phyloP scores from a whole-genome alignment of 2,113 vertebrate genomes.

The Aegypius monachus region DNA sequence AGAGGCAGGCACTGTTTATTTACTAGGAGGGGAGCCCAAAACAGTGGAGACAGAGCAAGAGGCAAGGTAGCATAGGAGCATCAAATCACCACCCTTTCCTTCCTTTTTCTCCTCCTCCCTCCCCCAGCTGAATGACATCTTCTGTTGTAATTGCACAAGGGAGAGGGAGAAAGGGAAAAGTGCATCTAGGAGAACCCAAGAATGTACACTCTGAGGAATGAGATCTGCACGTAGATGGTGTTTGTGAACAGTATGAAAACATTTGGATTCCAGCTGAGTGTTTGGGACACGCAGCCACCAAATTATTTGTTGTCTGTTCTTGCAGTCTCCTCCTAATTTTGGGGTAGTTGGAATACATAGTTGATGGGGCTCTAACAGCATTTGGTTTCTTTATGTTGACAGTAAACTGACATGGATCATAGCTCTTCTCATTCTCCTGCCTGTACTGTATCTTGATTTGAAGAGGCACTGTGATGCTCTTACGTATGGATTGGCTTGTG shows the following conservation, averaged over 20 bases:
- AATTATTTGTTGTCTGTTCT: not conserved
- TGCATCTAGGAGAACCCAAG: not conserved
- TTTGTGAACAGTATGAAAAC: not conserved
- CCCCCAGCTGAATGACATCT: not conserved
- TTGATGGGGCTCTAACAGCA: not conserved
- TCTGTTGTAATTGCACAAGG: not conserved
- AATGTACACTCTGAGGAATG: fast-evolving
- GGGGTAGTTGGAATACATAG: not conserved
- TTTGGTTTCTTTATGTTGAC: not conserved
- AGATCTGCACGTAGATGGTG: fast-evolving
- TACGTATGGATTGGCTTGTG: not conserved
- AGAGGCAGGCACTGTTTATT: not conserved
- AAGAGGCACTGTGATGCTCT: not conserved
- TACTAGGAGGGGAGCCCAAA: not conserved
- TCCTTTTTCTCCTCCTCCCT: not conserved
- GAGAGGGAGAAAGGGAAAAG: not conserved
- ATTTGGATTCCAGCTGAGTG: not conserved
- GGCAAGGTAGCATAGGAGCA: not conserved
- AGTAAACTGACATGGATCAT: not conserved
- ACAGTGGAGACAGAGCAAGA: not conserved
- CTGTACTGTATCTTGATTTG: not conserved
- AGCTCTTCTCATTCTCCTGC: not conserved
- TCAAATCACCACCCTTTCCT: constrained; percentile 15
- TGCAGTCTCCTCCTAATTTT: not conserved
- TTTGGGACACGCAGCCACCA: fast-evolving